Percentiles rank a stretch among this genome's conserved stretches.
Conservation (phyloP, 2,113 vertebrate species). For the Dasyornis broadbenti region DNA sequence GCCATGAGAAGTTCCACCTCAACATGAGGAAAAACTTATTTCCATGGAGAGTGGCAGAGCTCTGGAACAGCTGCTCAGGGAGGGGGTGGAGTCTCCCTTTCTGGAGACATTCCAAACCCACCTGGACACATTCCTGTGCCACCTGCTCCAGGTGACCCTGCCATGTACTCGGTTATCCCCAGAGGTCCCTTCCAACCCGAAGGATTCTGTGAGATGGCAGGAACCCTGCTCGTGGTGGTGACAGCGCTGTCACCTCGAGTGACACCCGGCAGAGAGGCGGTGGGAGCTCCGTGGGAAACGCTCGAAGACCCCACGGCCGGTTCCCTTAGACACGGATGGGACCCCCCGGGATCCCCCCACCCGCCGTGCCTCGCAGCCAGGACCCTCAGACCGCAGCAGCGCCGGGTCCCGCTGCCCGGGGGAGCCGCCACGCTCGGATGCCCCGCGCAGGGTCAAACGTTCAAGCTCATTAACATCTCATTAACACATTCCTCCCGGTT, state of each 20-base stretch:
- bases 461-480: not conserved
- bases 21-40: not conserved
- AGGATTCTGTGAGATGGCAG: accelerated
- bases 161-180: not conserved
- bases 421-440: not conserved
- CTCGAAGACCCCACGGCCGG: accelerated
- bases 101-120: not conserved
- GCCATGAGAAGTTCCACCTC: not conserved
- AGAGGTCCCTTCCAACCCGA: not conserved
- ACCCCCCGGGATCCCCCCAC: accelerated
- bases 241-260: not conserved
- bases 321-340: not conserved
- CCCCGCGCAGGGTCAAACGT: not conserved
- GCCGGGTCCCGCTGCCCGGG: not conserved
- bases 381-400: not conserved
- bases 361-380: not conserved
- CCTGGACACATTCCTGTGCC: not conserved
- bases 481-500: not conserved
- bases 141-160: not conserved
- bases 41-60: not conserved
- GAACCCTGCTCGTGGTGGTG: not conserved
- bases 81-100: not conserved
- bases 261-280: not conserved
- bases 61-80: not conserved
- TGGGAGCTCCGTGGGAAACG: accelerated